phyloP scores from a whole-genome alignment of 2,888 invertebrate species.

The Leptinotarsa juncta region DNA sequence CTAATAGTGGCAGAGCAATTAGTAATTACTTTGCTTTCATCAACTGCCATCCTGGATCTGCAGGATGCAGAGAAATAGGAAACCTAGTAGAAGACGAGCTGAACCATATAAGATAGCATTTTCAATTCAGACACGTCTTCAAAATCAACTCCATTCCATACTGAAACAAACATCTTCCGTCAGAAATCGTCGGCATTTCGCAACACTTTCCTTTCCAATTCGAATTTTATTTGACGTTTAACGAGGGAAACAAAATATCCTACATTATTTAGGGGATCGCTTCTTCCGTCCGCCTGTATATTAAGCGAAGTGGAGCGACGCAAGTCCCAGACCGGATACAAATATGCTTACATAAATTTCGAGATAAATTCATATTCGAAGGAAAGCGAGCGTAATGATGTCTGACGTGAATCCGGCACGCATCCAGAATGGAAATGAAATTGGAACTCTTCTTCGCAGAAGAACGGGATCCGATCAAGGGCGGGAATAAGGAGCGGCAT shows the following conservation, averaged over 20 bases:
- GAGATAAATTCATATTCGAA: conserved; percentile 22
- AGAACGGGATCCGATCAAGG: background rate
- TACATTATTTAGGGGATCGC: conserved; percentile 15
- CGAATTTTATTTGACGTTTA: conserved; percentile 6
- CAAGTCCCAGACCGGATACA: conserved; percentile 3
- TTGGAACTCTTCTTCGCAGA: background rate
- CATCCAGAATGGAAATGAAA: conserved; percentile 20
- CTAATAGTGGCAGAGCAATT: no score
- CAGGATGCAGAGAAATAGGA: no score
- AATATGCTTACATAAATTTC: conserved; percentile 19
- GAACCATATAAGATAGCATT: no score
- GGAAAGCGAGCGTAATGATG: conserved; percentile 23
- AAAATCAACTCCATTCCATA: background rate
- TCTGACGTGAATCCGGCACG: conserved; percentile 23
- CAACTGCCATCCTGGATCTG: no score
- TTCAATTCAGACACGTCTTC: no score
- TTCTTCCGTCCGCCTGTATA: conserved; percentile 1
- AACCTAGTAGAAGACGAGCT: no score
- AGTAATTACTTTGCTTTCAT: no score
- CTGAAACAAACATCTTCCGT: background rate
- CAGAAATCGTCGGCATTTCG: background rate
- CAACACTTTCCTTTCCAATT: background rate
- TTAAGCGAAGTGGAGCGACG: conserved; percentile 4
- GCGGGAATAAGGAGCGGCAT: background rate
- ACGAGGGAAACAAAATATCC: conserved; percentile 7